Percentiles rank a stretch among this genome's conserved stretches.
phyloP scores from a whole-genome alignment of 53 echinoderm and acorn worm species.

The Astropecten irregularis region DNA sequence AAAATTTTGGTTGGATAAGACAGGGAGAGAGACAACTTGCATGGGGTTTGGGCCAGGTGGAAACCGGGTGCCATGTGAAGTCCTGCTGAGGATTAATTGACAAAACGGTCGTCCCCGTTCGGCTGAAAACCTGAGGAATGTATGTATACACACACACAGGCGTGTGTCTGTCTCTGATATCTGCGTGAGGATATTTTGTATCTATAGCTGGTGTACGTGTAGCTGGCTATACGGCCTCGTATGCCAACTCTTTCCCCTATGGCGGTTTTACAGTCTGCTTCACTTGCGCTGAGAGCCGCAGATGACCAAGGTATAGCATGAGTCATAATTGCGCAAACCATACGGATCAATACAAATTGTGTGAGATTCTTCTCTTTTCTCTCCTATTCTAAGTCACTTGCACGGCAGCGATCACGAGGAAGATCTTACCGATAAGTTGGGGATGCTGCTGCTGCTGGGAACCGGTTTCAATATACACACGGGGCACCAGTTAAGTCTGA shows the following conservation, averaged over 20 bases:
- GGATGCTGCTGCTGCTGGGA: not conserved
- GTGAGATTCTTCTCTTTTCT: not conserved
- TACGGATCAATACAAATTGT: conserved; percentile 52
- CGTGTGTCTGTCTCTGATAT: not conserved
- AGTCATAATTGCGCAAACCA: conserved; percentile 38
- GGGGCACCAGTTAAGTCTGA: not conserved
- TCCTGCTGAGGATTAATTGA: no score
- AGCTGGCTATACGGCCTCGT: no score
- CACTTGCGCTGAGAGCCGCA: not conserved
- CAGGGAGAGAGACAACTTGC: no score
- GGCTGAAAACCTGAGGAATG: not conserved
- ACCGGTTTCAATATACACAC: not conserved
- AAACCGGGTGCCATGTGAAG: no score
- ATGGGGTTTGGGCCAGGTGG: no score
- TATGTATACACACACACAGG: not conserved
- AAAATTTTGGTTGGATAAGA: no score
- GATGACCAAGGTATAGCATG: conserved; percentile 7
- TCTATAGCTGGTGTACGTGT: not conserved
- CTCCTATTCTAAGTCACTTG: conserved; percentile 8
- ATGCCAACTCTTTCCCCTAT: not conserved
- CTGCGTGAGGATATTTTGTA: conserved; percentile 30
- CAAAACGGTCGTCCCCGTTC: not conserved
- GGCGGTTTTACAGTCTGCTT: conserved; percentile 12
- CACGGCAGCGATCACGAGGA: not conserved
- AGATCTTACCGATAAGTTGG: not conserved